Evolutionary conservation across 2,888 invertebrate species (phyloP).

Genomic region (Myathropa florea): DNA sequence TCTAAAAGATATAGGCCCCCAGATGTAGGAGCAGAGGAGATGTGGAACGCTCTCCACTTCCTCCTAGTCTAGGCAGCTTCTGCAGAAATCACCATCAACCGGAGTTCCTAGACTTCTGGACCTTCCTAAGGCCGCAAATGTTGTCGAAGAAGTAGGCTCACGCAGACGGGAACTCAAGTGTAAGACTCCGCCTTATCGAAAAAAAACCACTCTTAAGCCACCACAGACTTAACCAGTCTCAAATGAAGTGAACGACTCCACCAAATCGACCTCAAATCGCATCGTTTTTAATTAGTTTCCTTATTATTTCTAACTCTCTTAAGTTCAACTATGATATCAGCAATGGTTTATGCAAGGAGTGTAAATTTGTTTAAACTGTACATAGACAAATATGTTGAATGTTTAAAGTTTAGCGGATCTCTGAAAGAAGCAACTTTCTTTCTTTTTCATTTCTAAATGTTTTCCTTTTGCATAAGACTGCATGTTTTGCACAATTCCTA

Average conservation of each 20-base stretch:
- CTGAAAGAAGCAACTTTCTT: background rate
- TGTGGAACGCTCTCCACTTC: no score
- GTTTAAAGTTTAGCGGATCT: background rate
- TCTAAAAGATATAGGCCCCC: no score
- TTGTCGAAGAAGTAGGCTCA: no score
- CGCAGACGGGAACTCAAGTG: no score
- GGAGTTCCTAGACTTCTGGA: no score
- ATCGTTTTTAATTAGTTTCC: background rate
- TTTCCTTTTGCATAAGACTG: constrained; percentile 40
- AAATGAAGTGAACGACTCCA: no score
- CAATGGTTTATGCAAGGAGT: constrained; percentile 67
- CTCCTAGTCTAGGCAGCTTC: no score
- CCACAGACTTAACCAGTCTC: background rate
- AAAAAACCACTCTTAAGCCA: background rate
- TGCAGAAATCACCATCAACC: no score
- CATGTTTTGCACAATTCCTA: constrained; percentile 48
- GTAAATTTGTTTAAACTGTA: constrained; percentile 43
- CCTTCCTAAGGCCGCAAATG: no score
- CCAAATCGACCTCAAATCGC: background rate
- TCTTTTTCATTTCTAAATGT: constrained; percentile 18
- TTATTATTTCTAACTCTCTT: background rate
- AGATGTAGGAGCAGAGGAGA: no score
- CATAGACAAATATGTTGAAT: constrained; percentile 10
- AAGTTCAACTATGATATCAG: constrained; percentile 10
- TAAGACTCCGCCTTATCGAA: no score